Conservation (phyloP, 2,797 vertebrate species). For the Lutjanus argentimaculatus region DNA sequence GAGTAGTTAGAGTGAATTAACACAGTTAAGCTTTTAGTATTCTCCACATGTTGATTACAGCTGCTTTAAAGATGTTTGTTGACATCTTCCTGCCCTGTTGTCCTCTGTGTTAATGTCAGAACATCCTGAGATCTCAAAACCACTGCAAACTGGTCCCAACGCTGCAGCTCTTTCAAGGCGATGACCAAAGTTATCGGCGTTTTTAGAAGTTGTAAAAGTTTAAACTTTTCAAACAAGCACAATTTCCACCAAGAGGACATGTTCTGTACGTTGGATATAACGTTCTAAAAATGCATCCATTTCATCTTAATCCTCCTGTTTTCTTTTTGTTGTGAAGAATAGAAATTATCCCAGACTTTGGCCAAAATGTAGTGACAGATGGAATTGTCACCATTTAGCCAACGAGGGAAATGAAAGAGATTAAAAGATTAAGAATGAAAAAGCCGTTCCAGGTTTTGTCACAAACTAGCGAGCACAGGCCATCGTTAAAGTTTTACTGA, state of each 20-base stretch:
- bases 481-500: constrained; percentile 22
- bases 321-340: constrained; percentile 21
- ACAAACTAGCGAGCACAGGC: constrained; percentile 1
- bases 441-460: constrained; percentile 23
- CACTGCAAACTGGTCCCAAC: neutral
- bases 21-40: too few relatives aligned
- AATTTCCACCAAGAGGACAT: neutral
- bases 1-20: too few relatives aligned
- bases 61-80: neutral
- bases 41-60: neutral
- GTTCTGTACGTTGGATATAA: neutral
- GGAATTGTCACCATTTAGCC: constrained; percentile 41
- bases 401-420: constrained; percentile 38
- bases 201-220: neutral
- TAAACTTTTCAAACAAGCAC: neutral
- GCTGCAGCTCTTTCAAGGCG: neutral
- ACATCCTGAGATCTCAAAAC: neutral
- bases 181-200: neutral
- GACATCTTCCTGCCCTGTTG: neutral
- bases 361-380: constrained; percentile 48
- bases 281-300: neutral
- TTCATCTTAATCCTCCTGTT: neutral
- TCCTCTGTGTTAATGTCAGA: neutral
- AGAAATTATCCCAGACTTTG: constrained; percentile 19
- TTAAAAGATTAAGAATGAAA: constrained; percentile 41